These are phyloP conservation scores for Porites rus DNA, from an alignment of 92 coral and sea anemone species.

Conservation along the genomic window DNA sequence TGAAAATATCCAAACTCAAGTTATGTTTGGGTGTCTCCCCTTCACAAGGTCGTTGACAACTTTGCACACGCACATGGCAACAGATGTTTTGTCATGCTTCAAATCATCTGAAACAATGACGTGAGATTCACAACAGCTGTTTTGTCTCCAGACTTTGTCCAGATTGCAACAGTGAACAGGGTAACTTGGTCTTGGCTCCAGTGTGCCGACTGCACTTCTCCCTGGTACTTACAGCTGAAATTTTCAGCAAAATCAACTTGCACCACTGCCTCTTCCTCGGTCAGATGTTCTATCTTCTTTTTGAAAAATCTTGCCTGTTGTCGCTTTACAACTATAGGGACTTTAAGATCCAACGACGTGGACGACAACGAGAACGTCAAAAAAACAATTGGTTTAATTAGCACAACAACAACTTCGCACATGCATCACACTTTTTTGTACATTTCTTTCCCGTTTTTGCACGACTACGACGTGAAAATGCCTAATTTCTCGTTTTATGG, in stretches of 20 bases:
- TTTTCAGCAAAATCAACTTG: conserved; percentile 76
- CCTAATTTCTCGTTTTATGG: no score
- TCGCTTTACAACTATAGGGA: conserved; percentile 58
- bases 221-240: conserved; percentile 64
- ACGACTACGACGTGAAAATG: no score
- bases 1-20: conserved; percentile 50
- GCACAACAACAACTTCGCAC: no score
- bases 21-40: no score
- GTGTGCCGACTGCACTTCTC: conserved; percentile 75
- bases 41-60: conserved; percentile 21
- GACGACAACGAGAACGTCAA: no score
- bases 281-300: conserved; percentile 38
- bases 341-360: no score
- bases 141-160: no score
- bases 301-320: conserved; percentile 64
- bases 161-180: no score
- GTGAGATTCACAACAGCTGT: conserved; percentile 43
- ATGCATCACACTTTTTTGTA: no score
- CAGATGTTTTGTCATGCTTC: conserved; percentile 70
- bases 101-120: conserved; percentile 62
- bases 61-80: conserved; percentile 58
- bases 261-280: conserved; percentile 59
- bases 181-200: no score
- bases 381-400: no score
- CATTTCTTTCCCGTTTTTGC: no score